These are phyloP conservation scores for Myotis yumanensis DNA, from an alignment of 2,113 vertebrate genomes.

Conservation along the genomic window DNA sequence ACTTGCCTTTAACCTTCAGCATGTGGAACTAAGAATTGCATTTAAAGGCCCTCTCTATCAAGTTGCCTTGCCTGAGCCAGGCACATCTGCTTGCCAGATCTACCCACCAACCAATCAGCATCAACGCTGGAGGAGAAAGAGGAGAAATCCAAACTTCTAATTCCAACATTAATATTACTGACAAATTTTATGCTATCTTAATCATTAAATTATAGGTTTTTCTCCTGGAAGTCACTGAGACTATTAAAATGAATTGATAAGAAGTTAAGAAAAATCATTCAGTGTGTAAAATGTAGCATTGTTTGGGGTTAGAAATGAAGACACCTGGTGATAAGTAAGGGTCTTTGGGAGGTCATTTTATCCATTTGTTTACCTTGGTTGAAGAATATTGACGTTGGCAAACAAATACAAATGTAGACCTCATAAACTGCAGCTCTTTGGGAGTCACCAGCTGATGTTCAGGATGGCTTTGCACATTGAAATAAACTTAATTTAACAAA, in stretches of 20 bases:
- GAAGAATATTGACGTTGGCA: not conserved
- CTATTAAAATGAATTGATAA: not conserved
- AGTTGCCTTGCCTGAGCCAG: not conserved
- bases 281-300: not conserved
- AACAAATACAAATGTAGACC: conserved; percentile 20
- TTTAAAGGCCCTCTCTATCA: not conserved
- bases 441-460: not conserved
- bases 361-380: not conserved
- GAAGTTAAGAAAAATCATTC: not conserved
- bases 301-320: not conserved
- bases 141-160: not conserved
- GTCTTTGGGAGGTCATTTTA: conserved; percentile 12
- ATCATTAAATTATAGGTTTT: not conserved
- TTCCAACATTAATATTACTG: not conserved
- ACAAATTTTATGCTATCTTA: not conserved
- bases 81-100: not conserved
- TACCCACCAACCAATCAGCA: not conserved
- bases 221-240: not conserved
- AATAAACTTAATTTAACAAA: conserved; percentile 36
- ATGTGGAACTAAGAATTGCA: not conserved
- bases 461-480: not conserved
- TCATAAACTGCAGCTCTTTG: not conserved
- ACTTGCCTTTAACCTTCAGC: not conserved
- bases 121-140: not conserved
- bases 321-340: not conserved